Base-by-base conservation (phyloP, 2,888 invertebrate species). In the Andrena marginata region DNA sequence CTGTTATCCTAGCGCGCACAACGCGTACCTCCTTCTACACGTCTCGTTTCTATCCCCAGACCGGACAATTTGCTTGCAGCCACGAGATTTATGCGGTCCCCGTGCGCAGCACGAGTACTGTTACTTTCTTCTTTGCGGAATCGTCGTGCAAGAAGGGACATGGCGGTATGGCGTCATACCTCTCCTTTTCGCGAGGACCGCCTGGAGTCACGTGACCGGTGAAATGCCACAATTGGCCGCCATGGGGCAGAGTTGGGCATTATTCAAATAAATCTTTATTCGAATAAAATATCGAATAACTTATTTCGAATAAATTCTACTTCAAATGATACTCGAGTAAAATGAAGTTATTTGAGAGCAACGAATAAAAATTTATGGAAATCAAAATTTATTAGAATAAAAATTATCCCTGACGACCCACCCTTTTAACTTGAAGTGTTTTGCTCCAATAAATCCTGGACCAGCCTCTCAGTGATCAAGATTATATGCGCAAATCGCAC, bases 51-150 rank as follows among this genome's bases (percentile, higher is more conserved):
- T 89, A 91, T 89, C 90, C 89, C 86, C 87, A 73, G 85, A 82
- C 86, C 84, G 86, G 90, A 90, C 92, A 91, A 93, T 93, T 93
- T 93, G 91, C 93, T 93, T 90, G 89, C 89, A 88, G 85, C 90
- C 89, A 84, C 83, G 83, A 92, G 92, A 92, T 92, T 93, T 92
- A 93, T 92, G 90, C 88, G 87, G 85, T 78, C 80, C 77, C 86
- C 82, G 82, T 84, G 86, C 88, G 90, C 88, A 87, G 89, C 85
- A 84, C 77, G 54, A 84, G 89, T 92, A 92, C 92, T 92, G 91
- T 92, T 92, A 92, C 91, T 90, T 90, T 89, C 88, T 85, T 86
- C 89, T 87, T 87, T 82, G 87, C 85, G 80, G 67, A 82, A 79
- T 79, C 63, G 70, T 33, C 67, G 33, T 29, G 75, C 49, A 78